Percentiles rank a stretch among this genome's conserved stretches.
phyloP scores from a whole-genome alignment of 2,888 invertebrate species.

The Nephrotoma flavescens region DNA sequence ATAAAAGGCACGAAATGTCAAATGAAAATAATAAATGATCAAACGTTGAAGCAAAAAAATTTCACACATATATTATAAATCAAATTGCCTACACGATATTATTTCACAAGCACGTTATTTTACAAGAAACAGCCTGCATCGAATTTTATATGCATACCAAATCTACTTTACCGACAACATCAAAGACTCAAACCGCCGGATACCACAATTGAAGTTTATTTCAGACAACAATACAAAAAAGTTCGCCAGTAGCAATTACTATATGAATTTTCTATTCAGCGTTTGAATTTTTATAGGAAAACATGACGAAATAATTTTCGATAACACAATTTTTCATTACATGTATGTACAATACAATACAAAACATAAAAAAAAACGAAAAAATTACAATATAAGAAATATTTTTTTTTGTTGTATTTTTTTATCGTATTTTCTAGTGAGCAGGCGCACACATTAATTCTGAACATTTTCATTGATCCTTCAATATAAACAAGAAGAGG shows the following conservation, averaged over 20 bases:
- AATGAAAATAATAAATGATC: no score
- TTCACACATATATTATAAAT: no score
- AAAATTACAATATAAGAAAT: background rate
- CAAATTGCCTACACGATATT: no score
- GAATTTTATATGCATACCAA: background rate
- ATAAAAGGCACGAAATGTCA: no score
- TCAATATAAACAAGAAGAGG: background rate
- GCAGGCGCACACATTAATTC: constrained; percentile 10
- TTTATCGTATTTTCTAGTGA: constrained; percentile 9
- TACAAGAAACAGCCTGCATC: no score
- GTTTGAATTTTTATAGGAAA: background rate
- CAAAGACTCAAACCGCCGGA: background rate
- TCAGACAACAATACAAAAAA: background rate
- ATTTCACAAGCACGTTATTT: no score
- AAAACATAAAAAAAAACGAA: background rate
- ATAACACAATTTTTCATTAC: background rate
- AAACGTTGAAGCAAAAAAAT: no score
- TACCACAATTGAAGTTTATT: background rate
- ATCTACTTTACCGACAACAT: background rate
- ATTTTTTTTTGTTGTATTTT: background rate
- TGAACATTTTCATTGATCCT: constrained; percentile 12
- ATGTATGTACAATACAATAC: background rate
- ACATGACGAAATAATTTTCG: background rate
- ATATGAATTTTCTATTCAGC: background rate
- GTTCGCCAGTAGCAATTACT: background rate